Conservation (phyloP, 2,113 vertebrate species). For the Alethe castanea region DNA sequence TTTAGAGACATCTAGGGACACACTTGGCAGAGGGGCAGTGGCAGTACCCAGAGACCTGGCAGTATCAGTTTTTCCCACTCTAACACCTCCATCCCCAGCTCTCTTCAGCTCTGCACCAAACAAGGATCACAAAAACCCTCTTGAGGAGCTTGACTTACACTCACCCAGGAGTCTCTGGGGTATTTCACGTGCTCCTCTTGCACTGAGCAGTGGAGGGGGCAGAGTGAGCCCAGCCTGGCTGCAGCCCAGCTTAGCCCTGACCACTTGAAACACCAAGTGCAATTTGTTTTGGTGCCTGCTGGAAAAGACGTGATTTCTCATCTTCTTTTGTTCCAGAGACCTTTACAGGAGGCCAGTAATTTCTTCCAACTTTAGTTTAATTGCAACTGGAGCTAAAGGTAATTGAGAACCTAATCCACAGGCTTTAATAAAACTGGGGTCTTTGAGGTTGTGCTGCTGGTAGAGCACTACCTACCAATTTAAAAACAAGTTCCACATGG, state of each 20-base stretch:
- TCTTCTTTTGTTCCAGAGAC: conserved; percentile 1
- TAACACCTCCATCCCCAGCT: background rate
- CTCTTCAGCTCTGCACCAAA: background rate
- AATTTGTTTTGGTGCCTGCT: background rate
- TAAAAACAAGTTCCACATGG: background rate
- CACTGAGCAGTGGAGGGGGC: background rate
- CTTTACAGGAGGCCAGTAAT: background rate
- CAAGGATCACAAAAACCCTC: background rate
- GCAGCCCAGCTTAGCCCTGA: background rate
- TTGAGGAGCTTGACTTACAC: background rate
- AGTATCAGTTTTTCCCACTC: background rate
- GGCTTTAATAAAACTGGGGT: background rate
- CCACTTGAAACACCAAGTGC: background rate
- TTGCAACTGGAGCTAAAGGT: background rate
- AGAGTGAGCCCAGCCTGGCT: background rate
- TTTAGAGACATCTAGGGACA: background rate
- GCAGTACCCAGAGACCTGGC: background rate
- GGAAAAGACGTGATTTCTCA: background rate
- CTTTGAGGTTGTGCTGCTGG: background rate
- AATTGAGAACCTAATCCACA: background rate
- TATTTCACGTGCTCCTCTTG: background rate
- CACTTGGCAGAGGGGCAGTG: background rate
- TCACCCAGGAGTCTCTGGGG: background rate
- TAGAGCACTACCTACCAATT: background rate
- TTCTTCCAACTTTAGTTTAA: conserved; percentile 20